Evolutionary conservation across 2,888 invertebrate species (phyloP).

Genomic region (Lithophane semibrunnea): DNA sequence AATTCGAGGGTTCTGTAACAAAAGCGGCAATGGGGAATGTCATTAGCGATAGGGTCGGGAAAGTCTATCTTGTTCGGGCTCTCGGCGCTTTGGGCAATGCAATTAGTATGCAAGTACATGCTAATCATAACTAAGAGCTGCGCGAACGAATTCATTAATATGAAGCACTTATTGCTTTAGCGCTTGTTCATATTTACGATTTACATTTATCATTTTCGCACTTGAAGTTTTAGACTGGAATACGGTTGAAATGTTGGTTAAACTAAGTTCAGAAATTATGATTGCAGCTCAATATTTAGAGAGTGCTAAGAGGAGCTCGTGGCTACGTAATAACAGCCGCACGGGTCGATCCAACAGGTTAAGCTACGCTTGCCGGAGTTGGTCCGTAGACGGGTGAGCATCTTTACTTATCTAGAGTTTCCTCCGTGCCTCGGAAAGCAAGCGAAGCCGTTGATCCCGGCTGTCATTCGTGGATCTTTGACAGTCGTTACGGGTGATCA

Average conservation of each 20-base stretch:
- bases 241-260: constrained; percentile 1
- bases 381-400: too few species aligned
- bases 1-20: constrained; percentile 65
- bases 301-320: too few species aligned
- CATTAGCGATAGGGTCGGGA: constrained; percentile 65
- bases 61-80: constrained; percentile 47
- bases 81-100: constrained; percentile 46
- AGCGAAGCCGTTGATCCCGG: too few species aligned
- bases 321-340: too few species aligned
- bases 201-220: constrained; percentile 58
- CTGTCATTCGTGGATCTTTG: too few species aligned
- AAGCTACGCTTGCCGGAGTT: too few species aligned
- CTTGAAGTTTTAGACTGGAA: constrained; percentile 11
- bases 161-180: constrained; percentile 49
- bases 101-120: constrained; percentile 62
- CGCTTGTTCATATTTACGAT: constrained; percentile 60
- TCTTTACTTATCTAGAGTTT: too few species aligned
- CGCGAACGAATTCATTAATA: constrained; percentile 58
- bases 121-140: constrained; percentile 58
- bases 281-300: neutral
- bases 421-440: too few species aligned
- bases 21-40: constrained; percentile 63
- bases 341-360: too few species aligned
- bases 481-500: too few species aligned
- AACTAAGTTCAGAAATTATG: neutral